Evolutionary conservation across 2,797 vertebrate species (phyloP), one percentile per base, ranked within the genome.

Genomic region (Macrochelys suwanniensis): DNA sequence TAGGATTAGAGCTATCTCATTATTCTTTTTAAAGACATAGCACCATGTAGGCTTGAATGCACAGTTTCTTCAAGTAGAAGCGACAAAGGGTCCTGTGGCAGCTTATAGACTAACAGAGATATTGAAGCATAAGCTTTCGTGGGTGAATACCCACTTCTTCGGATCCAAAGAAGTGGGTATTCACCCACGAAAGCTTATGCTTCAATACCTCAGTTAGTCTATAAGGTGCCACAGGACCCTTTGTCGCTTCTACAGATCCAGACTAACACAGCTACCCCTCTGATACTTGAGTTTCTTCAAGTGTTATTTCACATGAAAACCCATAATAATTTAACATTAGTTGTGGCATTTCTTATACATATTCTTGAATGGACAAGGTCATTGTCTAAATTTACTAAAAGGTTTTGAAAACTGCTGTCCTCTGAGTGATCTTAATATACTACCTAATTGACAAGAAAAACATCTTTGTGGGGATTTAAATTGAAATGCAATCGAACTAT

Each of bases 271-370:
- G n/a, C n/a, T n/a, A n/a, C n/a, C n/a, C n/a, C n/a, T n/a, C n/a
- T n/a, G n/a, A n/a, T n/a, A n/a, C n/a, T n/a, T n/a, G n/a, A 17
- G 5, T 82, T 93, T 95, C 3, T 54, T 28, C 37, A 25, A 4
- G 49, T 61, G 15, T n/a, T 88, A 11, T 23, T 77, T 93, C 90
- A 77, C 74, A 47, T 93, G 90, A 87, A 96, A 89, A 90, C 49
- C 16, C 33, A 1, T 74, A 2, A 21, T 7, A 9, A 80, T 21
- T n/a, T 80, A 53, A 45, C 54, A 1, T 4, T 8, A 47, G 42
- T 65, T 88, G 57, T 10, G 47, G 23, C 53, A 7, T 28, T 33
- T 83, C 1, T 0, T 50, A 28, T 9, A 0, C 31, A 21, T 37
- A 37, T 68, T 37, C 42, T 71, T 37, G 9, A 71, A 42, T 42